Conservation (phyloP, 2,113 vertebrate genomes). For the Rhodinocichla rosea region DNA sequence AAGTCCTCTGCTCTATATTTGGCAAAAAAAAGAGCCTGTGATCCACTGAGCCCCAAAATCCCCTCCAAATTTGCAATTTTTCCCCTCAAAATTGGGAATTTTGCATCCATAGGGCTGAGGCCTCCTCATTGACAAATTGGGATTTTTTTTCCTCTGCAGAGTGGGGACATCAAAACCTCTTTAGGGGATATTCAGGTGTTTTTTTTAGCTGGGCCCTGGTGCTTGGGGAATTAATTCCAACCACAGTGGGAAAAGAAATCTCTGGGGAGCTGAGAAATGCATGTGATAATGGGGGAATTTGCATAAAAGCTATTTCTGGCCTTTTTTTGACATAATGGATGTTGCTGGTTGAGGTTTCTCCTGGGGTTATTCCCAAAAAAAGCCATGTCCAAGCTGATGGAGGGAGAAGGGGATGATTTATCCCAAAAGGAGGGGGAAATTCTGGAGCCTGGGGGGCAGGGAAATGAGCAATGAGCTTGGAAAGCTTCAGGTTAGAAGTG, state of each 20-base stretch:
- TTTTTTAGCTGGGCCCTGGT: background rate
- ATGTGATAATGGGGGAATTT: conserved; percentile 16
- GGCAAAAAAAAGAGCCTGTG: background rate
- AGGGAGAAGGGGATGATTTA: background rate
- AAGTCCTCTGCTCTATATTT: conserved; percentile 1
- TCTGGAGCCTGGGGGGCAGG: background rate
- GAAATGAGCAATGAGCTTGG: background rate
- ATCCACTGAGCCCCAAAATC: background rate
- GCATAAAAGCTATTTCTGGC: conserved; percentile 21
- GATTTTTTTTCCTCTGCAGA: background rate
- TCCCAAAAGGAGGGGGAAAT: background rate
- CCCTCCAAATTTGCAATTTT: background rate
- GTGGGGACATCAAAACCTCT: background rate
- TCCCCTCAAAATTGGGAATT: background rate
- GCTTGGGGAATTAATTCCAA: background rate
- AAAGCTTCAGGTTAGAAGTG: background rate
- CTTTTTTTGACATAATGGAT: background rate
- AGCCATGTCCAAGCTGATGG: background rate
- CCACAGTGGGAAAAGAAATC: background rate
- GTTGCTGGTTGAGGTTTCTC: background rate
- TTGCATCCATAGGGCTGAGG: background rate
- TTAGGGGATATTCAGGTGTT: background rate
- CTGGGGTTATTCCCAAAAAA: background rate
- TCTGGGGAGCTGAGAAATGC: background rate
- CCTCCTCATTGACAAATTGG: background rate